Evolutionary conservation across 2,888 invertebrate genomes (phyloP).

Genomic region (Ctenicera cuprea): DNA sequence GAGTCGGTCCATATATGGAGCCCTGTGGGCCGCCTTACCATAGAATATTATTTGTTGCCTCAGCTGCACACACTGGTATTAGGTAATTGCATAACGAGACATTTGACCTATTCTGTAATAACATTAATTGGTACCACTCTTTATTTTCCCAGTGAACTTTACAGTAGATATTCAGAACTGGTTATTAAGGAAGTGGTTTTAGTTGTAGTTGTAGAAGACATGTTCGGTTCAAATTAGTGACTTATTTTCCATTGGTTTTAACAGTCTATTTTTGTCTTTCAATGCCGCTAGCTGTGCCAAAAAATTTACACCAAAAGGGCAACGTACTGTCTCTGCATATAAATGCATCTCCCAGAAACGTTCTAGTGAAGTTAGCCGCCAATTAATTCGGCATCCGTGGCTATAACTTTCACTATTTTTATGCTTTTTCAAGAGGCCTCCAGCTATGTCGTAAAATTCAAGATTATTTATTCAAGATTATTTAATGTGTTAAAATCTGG

Average conservation of each 20-base stretch:
- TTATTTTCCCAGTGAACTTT: not conserved
- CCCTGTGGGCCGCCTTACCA: constrained; percentile 33
- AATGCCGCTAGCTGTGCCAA: constrained; percentile 58
- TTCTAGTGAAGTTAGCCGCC: constrained; percentile 20
- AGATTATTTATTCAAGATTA: too few relatives aligned
- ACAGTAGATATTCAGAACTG: not conserved
- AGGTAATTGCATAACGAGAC: constrained; percentile 32
- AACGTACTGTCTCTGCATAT: constrained; percentile 50
- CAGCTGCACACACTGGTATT: constrained; percentile 17
- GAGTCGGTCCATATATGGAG: constrained; percentile 43
- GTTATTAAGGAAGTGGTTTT: constrained; percentile 2
- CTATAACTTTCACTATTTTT: constrained; percentile 26
- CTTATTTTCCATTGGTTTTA: constrained; percentile 23
- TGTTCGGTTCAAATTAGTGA: constrained; percentile 22
- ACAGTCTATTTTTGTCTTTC: constrained; percentile 55
- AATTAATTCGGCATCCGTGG: constrained; percentile 9
- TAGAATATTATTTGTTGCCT: constrained; percentile 5
- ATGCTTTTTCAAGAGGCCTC: not conserved
- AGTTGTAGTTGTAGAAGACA: constrained; percentile 7
- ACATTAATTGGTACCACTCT: constrained; percentile 18
- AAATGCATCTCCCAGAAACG: constrained; percentile 17
- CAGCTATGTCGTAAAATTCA: not conserved
- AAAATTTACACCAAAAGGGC: constrained; percentile 60
- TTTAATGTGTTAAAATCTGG: too few relatives aligned
- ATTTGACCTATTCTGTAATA: constrained; percentile 33